phyloP scores from a whole-genome alignment of 2,888 invertebrate species.

The Autographa pulchrina region DNA sequence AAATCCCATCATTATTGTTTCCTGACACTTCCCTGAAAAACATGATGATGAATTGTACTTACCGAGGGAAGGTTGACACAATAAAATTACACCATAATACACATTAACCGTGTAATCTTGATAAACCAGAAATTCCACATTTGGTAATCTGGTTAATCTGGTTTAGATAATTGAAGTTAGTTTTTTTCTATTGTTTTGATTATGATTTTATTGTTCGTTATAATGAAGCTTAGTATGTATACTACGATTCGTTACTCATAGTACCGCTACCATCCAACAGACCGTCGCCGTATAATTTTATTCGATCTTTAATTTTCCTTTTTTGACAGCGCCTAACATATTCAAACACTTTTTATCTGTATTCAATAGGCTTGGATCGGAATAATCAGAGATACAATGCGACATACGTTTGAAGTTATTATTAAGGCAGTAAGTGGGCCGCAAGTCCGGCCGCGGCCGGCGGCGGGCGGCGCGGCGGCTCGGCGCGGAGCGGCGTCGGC shows the following conservation, averaged over 20 bases:
- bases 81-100: constrained; percentile 77
- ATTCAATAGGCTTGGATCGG: constrained; percentile 85
- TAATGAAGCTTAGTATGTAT: constrained; percentile 35
- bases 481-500: neutral
- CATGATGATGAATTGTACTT: constrained; percentile 64
- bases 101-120: constrained; percentile 75
- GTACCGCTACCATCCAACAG: constrained; percentile 20
- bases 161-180: constrained; percentile 74
- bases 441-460: constrained; percentile 62
- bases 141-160: constrained; percentile 77
- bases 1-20: constrained; percentile 85
- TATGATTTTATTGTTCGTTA: constrained; percentile 56
- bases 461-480: neutral
- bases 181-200: constrained; percentile 72
- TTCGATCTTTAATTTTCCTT: constrained; percentile 54
- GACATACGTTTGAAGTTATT: constrained; percentile 87
- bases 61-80: constrained; percentile 66
- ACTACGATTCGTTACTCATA: constrained; percentile 38
- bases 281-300: constrained; percentile 39
- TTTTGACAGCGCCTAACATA: constrained; percentile 69
- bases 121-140: constrained; percentile 82
- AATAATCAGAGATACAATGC: constrained; percentile 87
- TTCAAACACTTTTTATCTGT: constrained; percentile 79
- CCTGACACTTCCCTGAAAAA: constrained; percentile 79
- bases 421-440: constrained; percentile 83